A percentile compares a stretch with the other conserved stretches of the same genome.
Evolutionary conservation across 1,140 invertebrate species (phyloP).

Genomic region (Parasteatoda tepidariorum): DNA sequence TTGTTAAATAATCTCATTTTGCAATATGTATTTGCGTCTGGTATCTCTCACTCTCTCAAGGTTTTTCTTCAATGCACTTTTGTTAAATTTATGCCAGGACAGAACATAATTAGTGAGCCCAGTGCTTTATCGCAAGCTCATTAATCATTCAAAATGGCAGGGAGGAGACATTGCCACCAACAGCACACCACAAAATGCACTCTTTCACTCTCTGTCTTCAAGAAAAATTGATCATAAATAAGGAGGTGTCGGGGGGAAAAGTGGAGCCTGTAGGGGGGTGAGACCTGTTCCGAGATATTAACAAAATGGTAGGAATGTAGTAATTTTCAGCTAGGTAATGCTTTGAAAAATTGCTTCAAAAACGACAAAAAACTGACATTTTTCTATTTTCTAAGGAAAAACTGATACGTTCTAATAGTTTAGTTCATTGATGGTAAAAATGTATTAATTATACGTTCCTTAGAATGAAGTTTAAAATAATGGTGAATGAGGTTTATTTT

Average conservation of each 20-base stretch:
- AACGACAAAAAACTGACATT: background rate
- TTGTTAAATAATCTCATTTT: background rate
- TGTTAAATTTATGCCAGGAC: constrained; percentile 43
- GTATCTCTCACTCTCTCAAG: background rate
- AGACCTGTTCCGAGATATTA: background rate
- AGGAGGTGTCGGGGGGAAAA: background rate
- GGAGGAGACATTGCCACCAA: constrained; percentile 51
- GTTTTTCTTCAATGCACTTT: constrained; percentile 24
- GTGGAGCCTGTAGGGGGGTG: background rate
- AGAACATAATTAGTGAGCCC: constrained; percentile 45
- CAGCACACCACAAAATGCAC: constrained; percentile 44
- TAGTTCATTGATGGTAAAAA: too few relatives aligned
- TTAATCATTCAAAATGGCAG: constrained; percentile 55
- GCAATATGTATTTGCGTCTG: background rate
- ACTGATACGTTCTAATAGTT: too few relatives aligned
- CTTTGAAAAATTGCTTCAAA: background rate
- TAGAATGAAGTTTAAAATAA: too few relatives aligned
- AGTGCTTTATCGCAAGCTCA: constrained; percentile 49
- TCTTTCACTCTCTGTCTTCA: background rate
- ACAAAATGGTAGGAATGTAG: background rate
- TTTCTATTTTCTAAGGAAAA: too few relatives aligned
- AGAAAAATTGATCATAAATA: constrained; percentile 55
- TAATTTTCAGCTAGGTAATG: background rate
- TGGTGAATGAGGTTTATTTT: too few relatives aligned
- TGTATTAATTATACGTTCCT: too few relatives aligned